These are phyloP conservation scores for Myrmophylax atrothorax DNA, from an alignment of 2,113 vertebrate species.

Conservation along the genomic window DNA sequence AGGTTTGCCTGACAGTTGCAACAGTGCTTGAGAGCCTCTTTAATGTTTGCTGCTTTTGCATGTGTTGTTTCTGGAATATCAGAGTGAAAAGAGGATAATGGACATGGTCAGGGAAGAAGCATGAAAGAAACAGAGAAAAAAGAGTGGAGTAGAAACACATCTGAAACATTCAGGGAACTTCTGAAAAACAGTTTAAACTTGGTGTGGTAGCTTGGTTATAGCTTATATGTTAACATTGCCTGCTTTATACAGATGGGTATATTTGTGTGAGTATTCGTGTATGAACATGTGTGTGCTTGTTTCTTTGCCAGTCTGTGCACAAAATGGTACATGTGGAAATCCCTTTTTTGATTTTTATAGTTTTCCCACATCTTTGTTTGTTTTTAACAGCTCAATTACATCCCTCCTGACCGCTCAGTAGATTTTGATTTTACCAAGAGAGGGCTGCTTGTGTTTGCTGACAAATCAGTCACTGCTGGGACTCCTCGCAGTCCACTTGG, in stretches of 20 bases:
- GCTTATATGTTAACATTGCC: not conserved
- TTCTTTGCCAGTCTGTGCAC: not conserved
- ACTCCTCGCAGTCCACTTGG: conserved; percentile 35
- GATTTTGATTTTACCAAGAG: conserved; percentile 91
- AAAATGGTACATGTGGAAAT: not conserved
- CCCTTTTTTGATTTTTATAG: not conserved
- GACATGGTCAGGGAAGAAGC: not conserved
- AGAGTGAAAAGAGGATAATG: not conserved
- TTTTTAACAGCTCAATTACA: conserved; percentile 79
- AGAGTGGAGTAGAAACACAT: not conserved
- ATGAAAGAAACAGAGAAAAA: not conserved
- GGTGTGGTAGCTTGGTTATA: not conserved
- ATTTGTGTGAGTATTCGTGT: not conserved
- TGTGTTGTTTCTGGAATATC: not conserved
- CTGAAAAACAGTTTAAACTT: not conserved
- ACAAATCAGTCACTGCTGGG: conserved; percentile 72
- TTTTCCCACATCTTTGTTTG: not conserved
- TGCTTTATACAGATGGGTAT: not conserved
- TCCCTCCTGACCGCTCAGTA: conserved; percentile 81
- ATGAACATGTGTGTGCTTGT: not conserved
- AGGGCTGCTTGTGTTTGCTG: conserved; percentile 88
- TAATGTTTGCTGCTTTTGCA: not conserved
- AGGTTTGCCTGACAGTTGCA: not conserved
- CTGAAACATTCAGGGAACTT: not conserved
- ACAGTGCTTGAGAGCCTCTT: not conserved